A percentile compares a stretch with the other conserved stretches of the same genome.
Conservation (phyloP, 2,888 invertebrate species). For the Dicyrtomina minuta region DNA sequence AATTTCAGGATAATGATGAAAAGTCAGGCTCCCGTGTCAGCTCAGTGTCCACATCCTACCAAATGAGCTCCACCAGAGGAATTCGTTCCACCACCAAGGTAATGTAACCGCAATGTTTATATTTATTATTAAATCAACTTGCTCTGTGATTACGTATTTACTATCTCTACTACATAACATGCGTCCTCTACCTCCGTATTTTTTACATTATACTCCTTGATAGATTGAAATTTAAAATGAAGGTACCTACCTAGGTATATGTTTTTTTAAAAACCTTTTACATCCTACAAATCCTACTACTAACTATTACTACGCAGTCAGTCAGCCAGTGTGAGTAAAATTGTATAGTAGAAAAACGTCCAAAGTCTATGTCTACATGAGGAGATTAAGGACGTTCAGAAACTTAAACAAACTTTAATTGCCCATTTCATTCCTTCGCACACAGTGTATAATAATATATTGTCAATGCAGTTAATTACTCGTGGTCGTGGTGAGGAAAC, state of each 20-base stretch:
- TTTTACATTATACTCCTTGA: neutral
- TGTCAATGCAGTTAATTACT: too few relatives aligned
- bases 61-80: slow-evolving; percentile 52
- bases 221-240: slow-evolving; percentile 1
- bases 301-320: too few relatives aligned
- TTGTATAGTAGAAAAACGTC: too few relatives aligned
- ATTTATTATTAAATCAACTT: too few relatives aligned
- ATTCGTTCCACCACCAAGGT: slow-evolving; percentile 52
- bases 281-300: neutral
- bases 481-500: neutral
- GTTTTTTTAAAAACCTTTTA: neutral
- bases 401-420: slow-evolving; percentile 7
- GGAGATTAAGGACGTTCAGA: too few relatives aligned
- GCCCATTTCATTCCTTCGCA: neutral
- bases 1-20: slow-evolving; percentile 46
- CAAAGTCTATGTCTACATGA: too few relatives aligned
- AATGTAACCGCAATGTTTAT: slow-evolving; percentile 6
- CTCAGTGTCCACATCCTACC: slow-evolving; percentile 50
- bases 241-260: too few relatives aligned
- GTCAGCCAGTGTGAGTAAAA: too few relatives aligned
- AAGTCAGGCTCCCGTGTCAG: slow-evolving; percentile 42
- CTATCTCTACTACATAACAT: too few relatives aligned
- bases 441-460: neutral
- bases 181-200: too few relatives aligned
- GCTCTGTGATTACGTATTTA: too few relatives aligned